Evolutionary conservation across 2,797 vertebrate species (phyloP), one percentile per base, ranked within the genome.

Genomic region (Fistularia tabacaria): DNA sequence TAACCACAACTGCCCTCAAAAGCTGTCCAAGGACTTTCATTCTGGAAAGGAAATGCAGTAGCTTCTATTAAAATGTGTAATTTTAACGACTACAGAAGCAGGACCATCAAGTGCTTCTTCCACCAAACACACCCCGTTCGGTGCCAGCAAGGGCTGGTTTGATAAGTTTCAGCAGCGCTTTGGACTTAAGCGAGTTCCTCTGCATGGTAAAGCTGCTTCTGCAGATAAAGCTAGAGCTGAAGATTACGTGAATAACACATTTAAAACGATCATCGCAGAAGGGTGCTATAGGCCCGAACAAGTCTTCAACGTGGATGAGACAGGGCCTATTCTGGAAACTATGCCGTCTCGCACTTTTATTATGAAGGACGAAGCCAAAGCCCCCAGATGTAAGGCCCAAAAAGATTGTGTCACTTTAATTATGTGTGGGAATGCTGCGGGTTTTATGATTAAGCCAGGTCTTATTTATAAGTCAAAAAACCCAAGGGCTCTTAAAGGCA

Each of bases 251-350:
- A 66, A 52, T 43, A 66, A 52, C 47, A 59, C 38, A 7, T 15
- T 64, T 14, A 71, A 14, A 51, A 37, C 8, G 0, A 62, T 66
- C 52, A 66, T 54, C 1, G 11, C 61, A 37, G 61, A 69, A 58
- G 48, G 48, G 9, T 37, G 47, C 25, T 64, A 69, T 15, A 51
- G 48, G 44, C 69, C 63, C 36, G 59, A 59, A 38, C 60, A 69
- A 54, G 59, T 41, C 36, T 71, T 67, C 51, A 67, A 67, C 37
- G 63, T 67, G 59, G 51, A 64, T 15, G 56, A 68, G 42, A 71
- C 54, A n/a, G 0, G 62, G 48, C 12, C 59, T 72, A 42, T 72
- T 74, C 47, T 66, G 51, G 54, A 62, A 66, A 46, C 9, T 10
- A 68, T 67, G 45, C 69, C 59, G 42, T 56, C 64, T 1, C 6